These are phyloP conservation scores for Barbus barbus DNA, from an alignment of 2,113 vertebrate genomes.

Conservation along the genomic window DNA sequence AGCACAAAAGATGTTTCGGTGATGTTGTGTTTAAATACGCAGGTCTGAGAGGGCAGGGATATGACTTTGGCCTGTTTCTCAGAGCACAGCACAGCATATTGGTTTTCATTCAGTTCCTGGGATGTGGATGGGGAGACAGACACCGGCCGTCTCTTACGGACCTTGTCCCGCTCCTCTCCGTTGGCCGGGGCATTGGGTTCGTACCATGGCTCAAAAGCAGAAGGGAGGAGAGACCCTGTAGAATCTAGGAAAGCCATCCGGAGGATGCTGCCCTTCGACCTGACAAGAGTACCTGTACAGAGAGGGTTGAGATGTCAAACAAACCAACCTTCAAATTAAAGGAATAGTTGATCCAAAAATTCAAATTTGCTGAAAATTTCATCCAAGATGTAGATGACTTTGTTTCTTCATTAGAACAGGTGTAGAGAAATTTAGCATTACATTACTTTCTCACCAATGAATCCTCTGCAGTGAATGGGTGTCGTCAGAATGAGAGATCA, in stretches of 20 bases:
- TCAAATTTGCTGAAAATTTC: too few species aligned
- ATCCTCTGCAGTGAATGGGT: neutral
- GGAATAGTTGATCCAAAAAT: neutral
- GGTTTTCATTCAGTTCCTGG: conserved; percentile 93
- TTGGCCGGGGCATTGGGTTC: conserved; percentile 88
- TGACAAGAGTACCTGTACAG: conserved; percentile 86
- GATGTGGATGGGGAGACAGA: conserved; percentile 94
- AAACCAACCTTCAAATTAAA: neutral
- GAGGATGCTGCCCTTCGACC: conserved; percentile 90
- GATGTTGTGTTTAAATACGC: conserved; percentile 95
- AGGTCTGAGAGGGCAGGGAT: conserved; percentile 91
- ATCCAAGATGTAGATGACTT: neutral
- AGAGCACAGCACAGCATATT: conserved; percentile 96
- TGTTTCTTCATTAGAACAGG: neutral
- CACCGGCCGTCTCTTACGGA: conserved; percentile 88
- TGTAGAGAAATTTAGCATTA: neutral
- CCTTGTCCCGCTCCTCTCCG: conserved; percentile 90
- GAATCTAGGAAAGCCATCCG: conserved; percentile 93
- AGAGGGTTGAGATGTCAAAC: neutral
- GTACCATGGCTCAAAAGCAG: conserved; percentile 87
- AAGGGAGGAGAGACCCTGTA: conserved; percentile 81
- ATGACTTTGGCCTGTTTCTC: conserved; percentile 99
- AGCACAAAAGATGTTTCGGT: conserved; percentile 97
- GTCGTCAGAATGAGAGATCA: neutral
- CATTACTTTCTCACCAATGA: neutral